These are phyloP conservation scores for Sylvia atricapilla DNA, from an alignment of 2,113 vertebrate genomes.

Conservation along the genomic window DNA sequence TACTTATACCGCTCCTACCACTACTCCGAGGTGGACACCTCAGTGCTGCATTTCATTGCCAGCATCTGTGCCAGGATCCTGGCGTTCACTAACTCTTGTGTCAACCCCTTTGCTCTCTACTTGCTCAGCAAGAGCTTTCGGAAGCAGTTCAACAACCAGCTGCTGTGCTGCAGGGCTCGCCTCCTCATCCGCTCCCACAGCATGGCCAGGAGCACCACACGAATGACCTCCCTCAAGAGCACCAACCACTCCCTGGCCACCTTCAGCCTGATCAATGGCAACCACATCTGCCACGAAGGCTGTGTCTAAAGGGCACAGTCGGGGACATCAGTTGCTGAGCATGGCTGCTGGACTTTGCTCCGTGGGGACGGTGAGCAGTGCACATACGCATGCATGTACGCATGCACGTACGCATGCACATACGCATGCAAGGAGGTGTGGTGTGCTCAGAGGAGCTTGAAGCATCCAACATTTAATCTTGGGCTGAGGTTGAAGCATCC, in stretches of 20 bases:
- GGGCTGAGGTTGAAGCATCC: not conserved
- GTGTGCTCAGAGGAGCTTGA: not conserved
- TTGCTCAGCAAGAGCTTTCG: constrained; percentile 92
- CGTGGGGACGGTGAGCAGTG: not conserved
- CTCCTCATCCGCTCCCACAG: constrained; percentile 73
- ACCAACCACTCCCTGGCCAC: constrained; percentile 86
- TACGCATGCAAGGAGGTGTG: not conserved
- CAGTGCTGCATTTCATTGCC: constrained; percentile 85
- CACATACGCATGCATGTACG: accelerated
- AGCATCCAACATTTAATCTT: not conserved
- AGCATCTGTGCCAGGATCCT: constrained; percentile 89
- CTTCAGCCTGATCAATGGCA: constrained; percentile 84
- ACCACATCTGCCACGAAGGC: constrained; percentile 77
- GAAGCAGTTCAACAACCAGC: constrained; percentile 93
- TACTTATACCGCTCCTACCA: constrained; percentile 95
- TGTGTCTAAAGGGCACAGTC: constrained; percentile 65
- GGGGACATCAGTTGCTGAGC: not conserved
- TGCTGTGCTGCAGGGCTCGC: constrained; percentile 81
- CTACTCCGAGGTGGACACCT: constrained; percentile 93
- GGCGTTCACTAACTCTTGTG: constrained; percentile 94
- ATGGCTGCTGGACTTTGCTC: not conserved
- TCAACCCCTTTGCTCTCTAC: constrained; percentile 96
- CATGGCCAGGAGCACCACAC: constrained; percentile 76
- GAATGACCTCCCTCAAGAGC: constrained; percentile 87
- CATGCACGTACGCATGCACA: too few species aligned